Conservation (phyloP, 2,797 vertebrate species). For the Halcyon smyrnensis region DNA sequence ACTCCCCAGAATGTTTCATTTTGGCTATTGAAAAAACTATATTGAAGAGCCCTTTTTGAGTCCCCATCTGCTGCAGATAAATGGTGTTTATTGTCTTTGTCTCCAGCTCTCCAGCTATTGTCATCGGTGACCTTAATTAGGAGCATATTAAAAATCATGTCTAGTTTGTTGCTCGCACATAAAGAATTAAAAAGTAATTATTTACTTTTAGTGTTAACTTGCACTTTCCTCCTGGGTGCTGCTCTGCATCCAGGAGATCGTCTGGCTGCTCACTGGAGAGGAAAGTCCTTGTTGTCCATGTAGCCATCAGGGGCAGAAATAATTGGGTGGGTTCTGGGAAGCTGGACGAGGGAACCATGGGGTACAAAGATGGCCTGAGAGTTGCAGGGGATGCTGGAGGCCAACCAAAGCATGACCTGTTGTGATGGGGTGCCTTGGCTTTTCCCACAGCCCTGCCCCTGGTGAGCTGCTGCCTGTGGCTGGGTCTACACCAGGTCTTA, state of each 20-base stretch:
- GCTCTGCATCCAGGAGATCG: accelerated
- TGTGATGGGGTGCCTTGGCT: background rate
- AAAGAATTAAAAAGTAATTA: background rate
- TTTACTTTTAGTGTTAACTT: background rate
- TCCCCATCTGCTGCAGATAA: slow-evolving; percentile 71
- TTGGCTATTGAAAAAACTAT: background rate
- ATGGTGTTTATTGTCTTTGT: slow-evolving; percentile 63
- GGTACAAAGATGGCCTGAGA: background rate
- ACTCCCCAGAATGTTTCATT: background rate
- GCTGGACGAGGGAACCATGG: background rate
- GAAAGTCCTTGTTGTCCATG: background rate
- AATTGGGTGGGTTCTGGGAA: background rate
- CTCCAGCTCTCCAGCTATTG: slow-evolving; percentile 28
- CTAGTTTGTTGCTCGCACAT: background rate
- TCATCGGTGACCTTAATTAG: slow-evolving; percentile 9
- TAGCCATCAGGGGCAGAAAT: background rate
- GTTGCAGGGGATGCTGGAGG: background rate
- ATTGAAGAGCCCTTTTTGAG: background rate
- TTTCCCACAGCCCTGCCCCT: background rate
- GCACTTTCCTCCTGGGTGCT: background rate
- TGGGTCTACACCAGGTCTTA: background rate
- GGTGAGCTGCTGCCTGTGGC: background rate
- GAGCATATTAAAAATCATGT: background rate
- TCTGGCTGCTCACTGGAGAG: background rate
- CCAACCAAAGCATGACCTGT: background rate